These are phyloP conservation scores for Ochropacha duplaris DNA, from an alignment of 2,888 invertebrate genomes.

Conservation along the genomic window DNA sequence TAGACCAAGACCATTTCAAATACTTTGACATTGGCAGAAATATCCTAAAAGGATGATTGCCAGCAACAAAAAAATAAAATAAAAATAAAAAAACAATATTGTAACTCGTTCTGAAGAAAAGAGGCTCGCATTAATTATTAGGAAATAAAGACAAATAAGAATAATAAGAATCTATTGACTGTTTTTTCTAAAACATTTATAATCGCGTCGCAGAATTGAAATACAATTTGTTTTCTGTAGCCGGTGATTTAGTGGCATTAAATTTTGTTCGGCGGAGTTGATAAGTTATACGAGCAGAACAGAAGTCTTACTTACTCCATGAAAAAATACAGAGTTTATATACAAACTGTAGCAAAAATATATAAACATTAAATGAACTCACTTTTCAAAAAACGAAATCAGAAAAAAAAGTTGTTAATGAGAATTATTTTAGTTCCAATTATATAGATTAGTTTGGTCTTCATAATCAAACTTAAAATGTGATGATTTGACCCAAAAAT, in stretches of 20 bases:
- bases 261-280: not conserved
- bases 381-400: too few relatives aligned
- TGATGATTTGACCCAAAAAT: too few relatives aligned
- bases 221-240: constrained; percentile 24
- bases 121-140: constrained; percentile 55
- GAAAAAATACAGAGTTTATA: not conserved
- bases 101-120: constrained; percentile 25
- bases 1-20: too few relatives aligned
- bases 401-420: too few relatives aligned
- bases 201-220: constrained; percentile 20
- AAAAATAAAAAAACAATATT: too few relatives aligned
- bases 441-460: too few relatives aligned
- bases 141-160: constrained; percentile 67
- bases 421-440: too few relatives aligned
- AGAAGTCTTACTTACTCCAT: not conserved
- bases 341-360: not conserved
- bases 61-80: too few relatives aligned
- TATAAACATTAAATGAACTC: too few relatives aligned
- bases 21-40: too few relatives aligned
- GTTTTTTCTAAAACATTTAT: constrained; percentile 54
- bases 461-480: too few relatives aligned
- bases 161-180: constrained; percentile 68
- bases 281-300: constrained; percentile 1
- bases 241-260: constrained; percentile 28
- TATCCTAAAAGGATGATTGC: too few relatives aligned